phyloP scores from a whole-genome alignment of 2,113 vertebrate species.

The Lepisosteus oculatus region DNA sequence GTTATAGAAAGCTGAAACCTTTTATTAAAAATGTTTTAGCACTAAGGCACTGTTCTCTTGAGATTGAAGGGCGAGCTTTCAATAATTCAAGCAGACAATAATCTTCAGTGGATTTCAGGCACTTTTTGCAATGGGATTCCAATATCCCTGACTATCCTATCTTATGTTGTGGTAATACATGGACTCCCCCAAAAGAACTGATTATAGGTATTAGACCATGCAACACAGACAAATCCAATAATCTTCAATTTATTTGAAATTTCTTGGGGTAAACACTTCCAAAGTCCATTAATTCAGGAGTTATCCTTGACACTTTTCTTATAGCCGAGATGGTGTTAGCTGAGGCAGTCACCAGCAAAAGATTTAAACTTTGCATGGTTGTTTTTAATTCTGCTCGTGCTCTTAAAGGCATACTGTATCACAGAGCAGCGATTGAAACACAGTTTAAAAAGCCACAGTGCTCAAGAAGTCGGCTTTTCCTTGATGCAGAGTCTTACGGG shows the following conservation, averaged over 20 bases:
- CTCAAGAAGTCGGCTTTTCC: no score
- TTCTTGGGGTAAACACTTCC: neutral
- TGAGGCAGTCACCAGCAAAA: no score
- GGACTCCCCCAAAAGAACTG: neutral
- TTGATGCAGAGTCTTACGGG: no score
- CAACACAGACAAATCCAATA: conserved; percentile 8
- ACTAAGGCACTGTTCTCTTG: neutral
- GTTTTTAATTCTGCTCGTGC: no score
- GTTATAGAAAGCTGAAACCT: neutral
- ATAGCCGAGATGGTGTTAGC: neutral
- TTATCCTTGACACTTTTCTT: neutral
- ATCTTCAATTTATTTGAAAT: conserved; percentile 2
- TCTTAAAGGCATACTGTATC: no score
- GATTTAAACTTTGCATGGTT: no score
- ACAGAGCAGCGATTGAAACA: no score
- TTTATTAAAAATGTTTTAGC: neutral
- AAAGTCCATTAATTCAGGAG: conserved; percentile 6
- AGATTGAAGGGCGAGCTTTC: no score
- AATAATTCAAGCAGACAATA: no score
- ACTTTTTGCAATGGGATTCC: neutral
- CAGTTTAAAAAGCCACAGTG: no score
- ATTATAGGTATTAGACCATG: neutral
- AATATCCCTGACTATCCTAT: neutral
- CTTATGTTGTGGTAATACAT: conserved; percentile 1
- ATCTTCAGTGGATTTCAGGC: no score